Base-by-base conservation (phyloP, 2,797 vertebrate genomes). In the Lates japonicus region DNA sequence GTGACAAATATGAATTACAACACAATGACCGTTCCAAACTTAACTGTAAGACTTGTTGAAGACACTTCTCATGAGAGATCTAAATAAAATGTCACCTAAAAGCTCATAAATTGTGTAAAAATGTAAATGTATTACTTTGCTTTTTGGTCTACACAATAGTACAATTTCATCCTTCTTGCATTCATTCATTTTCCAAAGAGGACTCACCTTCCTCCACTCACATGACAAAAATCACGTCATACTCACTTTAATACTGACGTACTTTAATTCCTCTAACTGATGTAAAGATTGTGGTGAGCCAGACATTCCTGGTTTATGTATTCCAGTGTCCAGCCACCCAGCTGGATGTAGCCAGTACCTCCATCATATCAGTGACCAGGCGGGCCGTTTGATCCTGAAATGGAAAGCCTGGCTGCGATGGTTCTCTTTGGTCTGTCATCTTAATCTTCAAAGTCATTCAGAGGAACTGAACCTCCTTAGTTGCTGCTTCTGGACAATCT, bases 371-470 rank as follows among this genome's bases (percentile, higher is more conserved):
- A 78, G 66, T 1, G 22, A 74, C 35, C 57, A 29, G 81, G 35
- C 63, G 46, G 63, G 64, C 73, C 3, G 49, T 90, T 90, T 93
- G 84, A 84, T 86, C 88, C 71, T 70, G 61, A 83, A 84, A 90
- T 81, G 85, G 87, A 91, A 91, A 82, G 76, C 88, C 78, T 83
- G 87, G 39, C 66, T 77, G 59, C 19, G 31, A 65, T 79, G 68
- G 44, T 44, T 88, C 77, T 75, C 75, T 90, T 87, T 83, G 78
- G 61, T 90, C 87, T 92, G 80, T 90, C 87, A 83, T 81, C 82
- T 62, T 93, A 92, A 94, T 92, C 93, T 92, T 92, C 89, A 94
- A 93, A 93, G 91, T 74, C 62, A 44, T 80, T 72, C 39, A 35
- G 66, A 80, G 65, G 71, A 85, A 66, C 65, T 44, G 62, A 89